Conservation (phyloP, 1,140 invertebrate species). For the Ceratina calcarata region DNA sequence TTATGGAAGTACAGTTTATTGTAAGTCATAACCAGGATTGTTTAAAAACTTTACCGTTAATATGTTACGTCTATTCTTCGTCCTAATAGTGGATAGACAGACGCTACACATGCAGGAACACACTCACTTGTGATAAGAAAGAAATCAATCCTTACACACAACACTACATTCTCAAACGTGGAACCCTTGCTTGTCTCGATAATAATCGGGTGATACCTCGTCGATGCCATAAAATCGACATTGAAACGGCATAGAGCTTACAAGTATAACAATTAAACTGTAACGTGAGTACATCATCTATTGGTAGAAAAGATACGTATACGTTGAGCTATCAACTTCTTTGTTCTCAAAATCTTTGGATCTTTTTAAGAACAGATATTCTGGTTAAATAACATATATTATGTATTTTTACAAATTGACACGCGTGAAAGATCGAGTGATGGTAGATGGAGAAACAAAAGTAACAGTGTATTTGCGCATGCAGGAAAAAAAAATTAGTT, state of each 20-base stretch:
- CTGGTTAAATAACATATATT: background rate
- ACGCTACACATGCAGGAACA: slow-evolving; percentile 40
- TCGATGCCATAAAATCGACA: slow-evolving; percentile 56
- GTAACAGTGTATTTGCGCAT: slow-evolving; percentile 51
- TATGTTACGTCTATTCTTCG: slow-evolving; percentile 19
- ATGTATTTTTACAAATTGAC: slow-evolving; percentile 31
- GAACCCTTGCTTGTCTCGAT: slow-evolving; percentile 1
- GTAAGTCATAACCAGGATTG: too few species aligned
- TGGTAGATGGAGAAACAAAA: slow-evolving; percentile 49
- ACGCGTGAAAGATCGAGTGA: slow-evolving; percentile 40
- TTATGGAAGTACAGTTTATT: background rate
- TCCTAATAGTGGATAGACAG: slow-evolving; percentile 12
- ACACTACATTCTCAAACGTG: slow-evolving; percentile 29
- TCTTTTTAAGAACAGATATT: background rate
- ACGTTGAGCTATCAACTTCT: slow-evolving; percentile 13
- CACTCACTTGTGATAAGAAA: slow-evolving; percentile 25
- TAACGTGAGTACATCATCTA: slow-evolving; percentile 29
- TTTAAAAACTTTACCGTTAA: too few species aligned
- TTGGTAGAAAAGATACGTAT: slow-evolving; percentile 3
- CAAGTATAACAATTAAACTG: slow-evolving; percentile 16
- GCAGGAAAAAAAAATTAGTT: slow-evolving; percentile 59
- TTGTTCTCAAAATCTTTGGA: background rate
- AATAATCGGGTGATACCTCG: slow-evolving; percentile 37
- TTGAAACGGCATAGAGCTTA: slow-evolving; percentile 33
- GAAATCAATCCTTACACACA: slow-evolving; percentile 23